Percentiles rank a stretch among this genome's conserved stretches.
These are phyloP conservation scores for Lutjanus campechanus DNA, from an alignment of 2,797 vertebrate genomes.

Conservation along the genomic window DNA sequence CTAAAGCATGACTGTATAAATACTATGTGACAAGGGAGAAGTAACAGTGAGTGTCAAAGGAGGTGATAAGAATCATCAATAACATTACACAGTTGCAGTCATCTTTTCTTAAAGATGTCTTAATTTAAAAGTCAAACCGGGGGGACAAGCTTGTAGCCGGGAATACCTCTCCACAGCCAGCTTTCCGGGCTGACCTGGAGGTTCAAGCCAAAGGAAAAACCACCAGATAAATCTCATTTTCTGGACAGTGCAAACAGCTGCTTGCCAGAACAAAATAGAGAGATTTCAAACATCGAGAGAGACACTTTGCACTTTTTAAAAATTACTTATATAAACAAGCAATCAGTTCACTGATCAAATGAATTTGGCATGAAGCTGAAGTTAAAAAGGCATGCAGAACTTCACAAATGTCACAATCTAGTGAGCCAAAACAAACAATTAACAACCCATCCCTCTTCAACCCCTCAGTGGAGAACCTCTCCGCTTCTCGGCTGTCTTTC, in stretches of 20 bases:
- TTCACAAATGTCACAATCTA: constrained; percentile 64
- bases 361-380: constrained; percentile 49
- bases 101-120: not conserved
- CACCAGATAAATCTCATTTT: constrained; percentile 49
- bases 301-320: constrained; percentile 46
- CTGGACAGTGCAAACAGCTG: constrained; percentile 39
- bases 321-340: constrained; percentile 63
- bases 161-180: constrained; percentile 12
- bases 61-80: not conserved
- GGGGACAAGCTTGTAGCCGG: not conserved
- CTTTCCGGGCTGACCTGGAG: constrained; percentile 4
- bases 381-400: constrained; percentile 40
- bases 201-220: constrained; percentile 31
- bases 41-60: not conserved
- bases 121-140: constrained; percentile 17
- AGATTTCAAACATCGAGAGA: constrained; percentile 48
- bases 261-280: constrained; percentile 41
- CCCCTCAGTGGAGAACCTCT: constrained; percentile 37
- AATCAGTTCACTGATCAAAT: constrained; percentile 55
- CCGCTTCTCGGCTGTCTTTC: constrained; percentile 38
- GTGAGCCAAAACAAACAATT: constrained; percentile 71
- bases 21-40: not conserved
- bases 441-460: constrained; percentile 54
- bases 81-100: not conserved
- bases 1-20: not conserved